Conservation (phyloP, 2,797 vertebrate species). For the Leptodactylus fallax region DNA sequence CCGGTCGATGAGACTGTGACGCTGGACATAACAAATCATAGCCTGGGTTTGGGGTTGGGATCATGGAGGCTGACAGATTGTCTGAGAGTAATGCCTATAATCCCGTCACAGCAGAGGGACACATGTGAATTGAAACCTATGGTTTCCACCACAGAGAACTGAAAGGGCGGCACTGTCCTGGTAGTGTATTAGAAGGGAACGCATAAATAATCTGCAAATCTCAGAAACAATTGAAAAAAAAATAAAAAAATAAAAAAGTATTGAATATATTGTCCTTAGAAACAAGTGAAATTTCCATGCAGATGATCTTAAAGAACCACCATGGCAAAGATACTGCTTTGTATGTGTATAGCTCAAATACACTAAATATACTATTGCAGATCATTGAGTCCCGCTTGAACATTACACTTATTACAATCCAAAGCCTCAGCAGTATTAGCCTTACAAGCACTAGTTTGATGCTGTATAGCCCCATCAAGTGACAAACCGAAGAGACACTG, state of each 20-base stretch:
- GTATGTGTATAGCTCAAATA: not conserved
- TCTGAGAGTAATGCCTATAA: conserved; percentile 42
- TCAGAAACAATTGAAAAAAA: not conserved
- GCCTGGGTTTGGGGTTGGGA: conserved; percentile 3
- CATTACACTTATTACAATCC: not conserved
- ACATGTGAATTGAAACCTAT: conserved; percentile 38
- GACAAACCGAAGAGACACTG: not conserved
- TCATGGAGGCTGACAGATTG: not conserved
- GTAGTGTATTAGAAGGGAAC: not conserved
- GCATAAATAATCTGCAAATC: conserved; percentile 24
- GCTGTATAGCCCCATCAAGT: conserved; percentile 36
- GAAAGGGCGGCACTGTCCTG: not conserved
- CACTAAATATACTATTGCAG: not conserved
- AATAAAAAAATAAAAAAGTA: too few species aligned
- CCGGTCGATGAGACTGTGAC: conserved; percentile 35
- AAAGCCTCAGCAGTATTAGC: not conserved
- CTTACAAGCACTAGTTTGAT: not conserved
- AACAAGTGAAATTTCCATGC: not conserved
- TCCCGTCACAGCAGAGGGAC: conserved; percentile 41
- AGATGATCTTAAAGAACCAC: not conserved
- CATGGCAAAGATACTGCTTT: not conserved
- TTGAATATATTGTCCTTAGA: not conserved
- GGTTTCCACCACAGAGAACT: conserved; percentile 26
- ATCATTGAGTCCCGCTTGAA: not conserved
- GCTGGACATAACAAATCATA: conserved; percentile 34